A percentile compares a stretch with the other conserved stretches of the same genome.
phyloP scores from a whole-genome alignment of 2,888 invertebrate genomes.

The Parasteatoda lunata region DNA sequence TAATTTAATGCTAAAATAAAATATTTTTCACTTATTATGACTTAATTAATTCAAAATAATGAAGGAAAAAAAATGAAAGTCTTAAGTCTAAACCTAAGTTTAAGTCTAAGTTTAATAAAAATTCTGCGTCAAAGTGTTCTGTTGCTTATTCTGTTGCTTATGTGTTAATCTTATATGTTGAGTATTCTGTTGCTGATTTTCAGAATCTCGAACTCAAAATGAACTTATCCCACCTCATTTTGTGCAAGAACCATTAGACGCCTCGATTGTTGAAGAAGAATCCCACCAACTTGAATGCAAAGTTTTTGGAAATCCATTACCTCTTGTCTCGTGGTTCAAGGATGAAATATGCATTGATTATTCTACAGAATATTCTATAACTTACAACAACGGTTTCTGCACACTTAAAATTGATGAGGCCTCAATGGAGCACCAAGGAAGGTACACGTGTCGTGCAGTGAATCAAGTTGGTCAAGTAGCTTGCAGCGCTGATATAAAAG shows the following conservation, averaged over 20 bases:
- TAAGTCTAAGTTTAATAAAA: too few species aligned
- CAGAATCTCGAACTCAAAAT: slow-evolving; percentile 58
- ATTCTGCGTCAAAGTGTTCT: too few species aligned
- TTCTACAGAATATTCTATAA: slow-evolving; percentile 83
- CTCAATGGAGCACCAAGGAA: slow-evolving; percentile 81
- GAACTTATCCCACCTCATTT: slow-evolving; percentile 67
- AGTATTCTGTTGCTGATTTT: not conserved
- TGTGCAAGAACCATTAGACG: slow-evolving; percentile 72
- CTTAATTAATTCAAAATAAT: too few species aligned
- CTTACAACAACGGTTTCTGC: slow-evolving; percentile 88
- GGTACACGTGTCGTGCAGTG: slow-evolving; percentile 82
- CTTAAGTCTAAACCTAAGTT: too few species aligned
- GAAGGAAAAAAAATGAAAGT: too few species aligned
- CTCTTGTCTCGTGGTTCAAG: slow-evolving; percentile 73
- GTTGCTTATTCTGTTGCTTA: too few species aligned
- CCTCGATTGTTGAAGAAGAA: slow-evolving; percentile 72
- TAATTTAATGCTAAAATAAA: too few species aligned
- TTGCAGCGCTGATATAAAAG: slow-evolving; percentile 80
- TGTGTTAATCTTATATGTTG: too few species aligned
- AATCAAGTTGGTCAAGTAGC: slow-evolving; percentile 82
- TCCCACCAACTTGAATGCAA: slow-evolving; percentile 70
- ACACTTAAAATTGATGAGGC: slow-evolving; percentile 82
- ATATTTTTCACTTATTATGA: too few species aligned
- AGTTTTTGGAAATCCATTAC: slow-evolving; percentile 72
- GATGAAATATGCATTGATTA: slow-evolving; percentile 77